These are phyloP conservation scores for Patella ulyssiponensis DNA, from an alignment of 2,888 invertebrate species.

Conservation along the genomic window DNA sequence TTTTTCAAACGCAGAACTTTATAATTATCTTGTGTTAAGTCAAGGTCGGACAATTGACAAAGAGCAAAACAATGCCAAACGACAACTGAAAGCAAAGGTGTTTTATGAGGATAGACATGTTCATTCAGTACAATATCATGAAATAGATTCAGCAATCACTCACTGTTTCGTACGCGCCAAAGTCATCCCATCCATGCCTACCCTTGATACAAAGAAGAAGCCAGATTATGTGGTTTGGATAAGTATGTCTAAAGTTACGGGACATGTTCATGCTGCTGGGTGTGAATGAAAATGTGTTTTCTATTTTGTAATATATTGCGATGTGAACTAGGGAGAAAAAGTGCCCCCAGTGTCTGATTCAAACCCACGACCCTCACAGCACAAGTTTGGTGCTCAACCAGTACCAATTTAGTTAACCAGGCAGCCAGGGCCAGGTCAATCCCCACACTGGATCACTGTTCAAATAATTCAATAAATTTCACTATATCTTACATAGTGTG, in stretches of 20 bases:
- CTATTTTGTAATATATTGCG: too few species aligned
- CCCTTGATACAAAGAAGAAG: not conserved
- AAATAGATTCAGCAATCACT: not conserved
- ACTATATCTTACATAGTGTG: too few species aligned
- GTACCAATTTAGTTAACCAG: too few species aligned
- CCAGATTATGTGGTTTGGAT: not conserved
- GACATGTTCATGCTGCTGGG: constrained; percentile 6
- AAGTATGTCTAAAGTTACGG: not conserved
- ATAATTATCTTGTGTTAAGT: not conserved
- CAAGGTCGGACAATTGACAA: constrained; percentile 4
- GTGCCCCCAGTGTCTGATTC: too few species aligned
- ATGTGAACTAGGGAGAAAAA: too few species aligned
- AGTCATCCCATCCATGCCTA: not conserved
- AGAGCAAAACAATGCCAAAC: constrained; percentile 1
- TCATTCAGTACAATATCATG: constrained; percentile 1
- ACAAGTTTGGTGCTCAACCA: too few species aligned
- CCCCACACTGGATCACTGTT: too few species aligned
- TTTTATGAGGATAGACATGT: not conserved
- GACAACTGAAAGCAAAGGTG: constrained; percentile 5
- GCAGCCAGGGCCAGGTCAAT: too few species aligned
- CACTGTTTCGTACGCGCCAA: not conserved
- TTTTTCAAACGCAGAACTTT: not conserved
- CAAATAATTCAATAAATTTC: too few species aligned
- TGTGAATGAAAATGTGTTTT: not conserved
- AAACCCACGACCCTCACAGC: too few species aligned